Base-by-base conservation (phyloP, 2,888 invertebrate genomes). In the Lepas anatifera region DNA sequence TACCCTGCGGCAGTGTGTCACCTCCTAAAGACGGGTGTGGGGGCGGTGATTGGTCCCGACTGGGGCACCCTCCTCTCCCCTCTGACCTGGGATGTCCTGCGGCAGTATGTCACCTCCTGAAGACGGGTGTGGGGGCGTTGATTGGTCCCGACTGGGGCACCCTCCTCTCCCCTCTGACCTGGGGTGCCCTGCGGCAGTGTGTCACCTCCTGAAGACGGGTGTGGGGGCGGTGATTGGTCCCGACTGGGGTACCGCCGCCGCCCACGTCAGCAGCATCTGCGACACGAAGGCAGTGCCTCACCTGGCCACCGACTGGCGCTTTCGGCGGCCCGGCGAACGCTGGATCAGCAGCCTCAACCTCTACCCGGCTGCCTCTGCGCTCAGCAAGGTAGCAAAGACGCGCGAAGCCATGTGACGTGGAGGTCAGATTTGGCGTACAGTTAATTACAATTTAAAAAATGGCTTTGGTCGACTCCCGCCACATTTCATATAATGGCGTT, bases 161-260 rank as follows among this genome's bases (percentile, higher is more conserved):
- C 71, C 84, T 88, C 0, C 84, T 90, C 29, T 85, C 86, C 70
- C 89, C n/a, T n/a, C n/a, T n/a, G n/a, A n/a, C n/a, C n/a, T n/a
- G n/a, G n/a, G n/a, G n/a, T n/a, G n/a, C n/a, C n/a, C n/a, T n/a
- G n/a, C n/a, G n/a, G n/a, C 78, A 89, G 89, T 86, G 7, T 90
- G 89, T 77, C 81, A 84, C 71, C 80, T 88, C 73, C 81, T 87
- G 75, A 79, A 84, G 3, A 83, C 83, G 72, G 90, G 90, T 71
- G 83, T 93, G 8, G 87, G 88, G 7, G 94, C 89, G 52, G 85
- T 95, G 67, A 88, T 95, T 77, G 95, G 95, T 0, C 94, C 95
- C 0, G 86, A 86, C 72, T 84, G 86, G 69, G 84, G 83, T 73
- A 81, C 83, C 71, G 84, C 88, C 0, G 84, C 91, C 29, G 85